Percentiles rank a stretch among this genome's conserved stretches.
Evolutionary conservation across 2,113 vertebrate genomes (phyloP).

Genomic region (Petrocephalus zakoni): DNA sequence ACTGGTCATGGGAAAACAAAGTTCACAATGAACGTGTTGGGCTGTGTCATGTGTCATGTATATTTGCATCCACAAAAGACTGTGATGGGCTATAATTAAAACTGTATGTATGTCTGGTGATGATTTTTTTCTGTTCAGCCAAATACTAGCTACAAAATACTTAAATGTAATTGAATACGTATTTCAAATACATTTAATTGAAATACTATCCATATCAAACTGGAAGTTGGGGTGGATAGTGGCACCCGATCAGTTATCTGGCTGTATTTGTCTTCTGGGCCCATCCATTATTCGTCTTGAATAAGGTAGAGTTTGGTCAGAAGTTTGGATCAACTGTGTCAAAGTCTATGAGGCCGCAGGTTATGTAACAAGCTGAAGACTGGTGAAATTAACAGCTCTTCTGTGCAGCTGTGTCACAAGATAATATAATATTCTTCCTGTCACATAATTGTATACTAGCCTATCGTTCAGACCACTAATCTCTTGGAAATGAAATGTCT

Average conservation of each 20-base stretch:
- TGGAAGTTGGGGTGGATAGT: neutral
- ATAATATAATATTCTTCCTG: constrained; percentile 39
- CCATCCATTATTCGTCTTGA: neutral
- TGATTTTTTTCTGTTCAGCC: too few relatives aligned
- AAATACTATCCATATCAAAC: neutral
- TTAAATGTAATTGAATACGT: too few relatives aligned
- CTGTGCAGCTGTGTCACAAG: constrained; percentile 30
- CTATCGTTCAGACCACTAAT: constrained; percentile 34
- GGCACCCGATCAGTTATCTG: neutral
- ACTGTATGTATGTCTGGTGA: too few relatives aligned
- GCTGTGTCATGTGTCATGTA: too few relatives aligned
- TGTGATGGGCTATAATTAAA: too few relatives aligned
- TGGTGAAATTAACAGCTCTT: constrained; percentile 12
- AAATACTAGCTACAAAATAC: too few relatives aligned
- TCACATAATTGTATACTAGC: constrained; percentile 36
- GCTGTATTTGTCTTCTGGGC: neutral
- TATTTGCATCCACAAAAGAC: too few relatives aligned
- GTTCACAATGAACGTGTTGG: too few relatives aligned
- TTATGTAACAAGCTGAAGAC: constrained; percentile 20
- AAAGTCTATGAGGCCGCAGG: constrained; percentile 5
- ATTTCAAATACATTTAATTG: too few relatives aligned
- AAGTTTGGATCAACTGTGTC: neutral
- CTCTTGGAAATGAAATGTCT: constrained; percentile 36
- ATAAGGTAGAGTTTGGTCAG: neutral
- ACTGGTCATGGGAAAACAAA: too few relatives aligned